Conservation (phyloP, 2,888 invertebrate genomes). For the Sinohyriopsis cumingii region DNA sequence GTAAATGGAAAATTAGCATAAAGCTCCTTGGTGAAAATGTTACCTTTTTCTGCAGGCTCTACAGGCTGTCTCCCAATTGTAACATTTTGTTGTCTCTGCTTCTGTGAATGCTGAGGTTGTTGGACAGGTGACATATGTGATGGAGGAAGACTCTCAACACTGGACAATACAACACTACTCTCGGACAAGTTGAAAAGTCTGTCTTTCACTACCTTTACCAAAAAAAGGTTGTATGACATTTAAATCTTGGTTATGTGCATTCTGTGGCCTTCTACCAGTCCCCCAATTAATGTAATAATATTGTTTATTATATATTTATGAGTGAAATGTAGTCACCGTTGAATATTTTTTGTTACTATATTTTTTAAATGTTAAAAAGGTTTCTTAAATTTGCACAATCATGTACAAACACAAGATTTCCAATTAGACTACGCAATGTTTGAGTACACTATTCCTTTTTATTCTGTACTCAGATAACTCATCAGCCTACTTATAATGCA, state of each 20-base stretch:
- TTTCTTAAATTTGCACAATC: too few species aligned
- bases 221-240: neutral
- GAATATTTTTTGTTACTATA: too few species aligned
- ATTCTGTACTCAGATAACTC: too few species aligned
- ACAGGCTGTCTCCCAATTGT: neutral
- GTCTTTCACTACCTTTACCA: conserved; percentile 47
- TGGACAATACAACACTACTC: conserved; percentile 47
- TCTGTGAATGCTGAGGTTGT: conserved; percentile 13
- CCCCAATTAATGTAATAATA: too few species aligned
- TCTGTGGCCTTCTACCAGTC: neutral
- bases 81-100: too few species aligned
- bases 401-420: too few species aligned
- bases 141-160: conserved; percentile 55
- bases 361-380: too few species aligned
- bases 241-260: neutral
- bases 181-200: conserved; percentile 51
- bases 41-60: conserved; percentile 7
- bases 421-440: too few species aligned
- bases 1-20: neutral
- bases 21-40: neutral
- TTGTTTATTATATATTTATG: too few species aligned
- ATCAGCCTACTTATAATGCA: too few species aligned
- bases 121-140: conserved; percentile 14
- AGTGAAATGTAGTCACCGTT: too few species aligned
- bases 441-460: too few species aligned